Percentiles rank a stretch among this genome's conserved stretches.
These are phyloP conservation scores for Agelastica alni DNA, from an alignment of 2,888 invertebrate species.

Conservation along the genomic window DNA sequence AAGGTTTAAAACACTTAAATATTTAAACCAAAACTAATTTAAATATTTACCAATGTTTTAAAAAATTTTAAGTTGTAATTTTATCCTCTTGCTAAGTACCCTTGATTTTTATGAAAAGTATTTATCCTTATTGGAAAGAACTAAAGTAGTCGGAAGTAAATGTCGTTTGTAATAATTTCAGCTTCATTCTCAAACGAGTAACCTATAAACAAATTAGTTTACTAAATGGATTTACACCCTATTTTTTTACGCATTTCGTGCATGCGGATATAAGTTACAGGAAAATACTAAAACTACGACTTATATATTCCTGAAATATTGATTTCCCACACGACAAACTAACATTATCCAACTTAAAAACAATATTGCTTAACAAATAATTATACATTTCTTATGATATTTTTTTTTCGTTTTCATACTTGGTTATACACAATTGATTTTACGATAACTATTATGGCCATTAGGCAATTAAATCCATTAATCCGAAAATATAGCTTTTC, in stretches of 20 bases:
- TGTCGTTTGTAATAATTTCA: too few relatives aligned
- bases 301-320: constrained; percentile 1
- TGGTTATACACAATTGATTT: not conserved
- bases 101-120: too few relatives aligned
- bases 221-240: not conserved
- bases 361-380: constrained; percentile 1
- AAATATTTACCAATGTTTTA: too few relatives aligned
- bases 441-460: not conserved
- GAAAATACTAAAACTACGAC: not conserved
- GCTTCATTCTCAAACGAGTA: too few relatives aligned
- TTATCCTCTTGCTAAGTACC: too few relatives aligned
- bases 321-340: constrained; percentile 2
- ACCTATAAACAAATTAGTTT: too few relatives aligned
- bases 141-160: too few relatives aligned
- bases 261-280: not conserved
- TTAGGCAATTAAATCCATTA: not conserved
- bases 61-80: too few relatives aligned
- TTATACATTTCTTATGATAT: not conserved
- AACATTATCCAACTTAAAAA: not conserved
- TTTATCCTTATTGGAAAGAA: too few relatives aligned
- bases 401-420: not conserved
- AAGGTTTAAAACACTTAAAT: too few relatives aligned
- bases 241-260: not conserved
- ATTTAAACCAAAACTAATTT: too few relatives aligned
- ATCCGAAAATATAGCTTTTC: not conserved